phyloP scores from a whole-genome alignment of 2,797 vertebrate genomes.

The Phrynocephalus guinanensis region DNA sequence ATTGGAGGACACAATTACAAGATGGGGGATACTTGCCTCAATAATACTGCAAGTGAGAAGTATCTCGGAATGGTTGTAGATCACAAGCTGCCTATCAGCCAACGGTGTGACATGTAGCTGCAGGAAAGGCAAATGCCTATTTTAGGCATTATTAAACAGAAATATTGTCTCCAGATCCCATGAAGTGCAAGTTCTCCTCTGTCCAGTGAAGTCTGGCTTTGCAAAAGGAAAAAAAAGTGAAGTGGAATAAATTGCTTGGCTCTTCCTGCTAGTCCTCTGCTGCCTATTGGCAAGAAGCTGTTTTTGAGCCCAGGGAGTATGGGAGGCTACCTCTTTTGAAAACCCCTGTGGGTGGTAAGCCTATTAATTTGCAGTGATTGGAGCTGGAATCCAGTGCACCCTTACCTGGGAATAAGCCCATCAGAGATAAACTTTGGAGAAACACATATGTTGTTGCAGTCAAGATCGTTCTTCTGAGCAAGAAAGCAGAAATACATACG shows the following conservation, averaged over 20 bases:
- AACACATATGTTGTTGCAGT: background rate
- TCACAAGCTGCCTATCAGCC: no score
- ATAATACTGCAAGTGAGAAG: no score
- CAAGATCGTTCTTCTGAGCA: constrained; percentile 1
- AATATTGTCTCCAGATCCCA: no score
- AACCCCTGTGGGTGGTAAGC: background rate
- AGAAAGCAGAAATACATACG: constrained; percentile 57
- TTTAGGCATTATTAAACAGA: no score
- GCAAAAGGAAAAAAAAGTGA: no score
- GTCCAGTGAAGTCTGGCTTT: no score
- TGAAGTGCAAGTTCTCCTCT: no score
- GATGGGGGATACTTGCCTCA: no score
- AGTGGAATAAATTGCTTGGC: background rate
- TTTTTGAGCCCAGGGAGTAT: constrained; percentile 30
- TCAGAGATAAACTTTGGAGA: background rate
- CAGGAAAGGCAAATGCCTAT: no score
- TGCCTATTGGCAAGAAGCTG: background rate
- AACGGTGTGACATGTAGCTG: no score
- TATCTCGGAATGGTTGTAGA: no score
- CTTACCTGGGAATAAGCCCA: background rate
- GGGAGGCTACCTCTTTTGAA: background rate
- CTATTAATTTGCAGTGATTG: background rate
- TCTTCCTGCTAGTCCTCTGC: background rate
- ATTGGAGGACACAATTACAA: no score
- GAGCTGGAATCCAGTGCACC: background rate